A percentile compares a stretch with the other conserved stretches of the same genome.
phyloP scores from a whole-genome alignment of 2,888 invertebrate genomes.

The Thumatha senex region DNA sequence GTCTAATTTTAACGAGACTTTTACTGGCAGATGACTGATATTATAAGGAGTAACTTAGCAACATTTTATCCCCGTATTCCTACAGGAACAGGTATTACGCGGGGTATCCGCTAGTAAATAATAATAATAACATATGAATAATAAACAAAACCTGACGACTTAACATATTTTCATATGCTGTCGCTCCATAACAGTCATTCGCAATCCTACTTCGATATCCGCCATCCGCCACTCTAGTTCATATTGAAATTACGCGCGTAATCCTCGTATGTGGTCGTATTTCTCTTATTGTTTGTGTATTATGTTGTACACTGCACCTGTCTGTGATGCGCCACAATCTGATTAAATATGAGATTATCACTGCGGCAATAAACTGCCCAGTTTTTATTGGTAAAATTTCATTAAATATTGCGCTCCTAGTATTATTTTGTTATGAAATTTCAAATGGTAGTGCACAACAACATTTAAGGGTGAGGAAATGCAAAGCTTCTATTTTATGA shows the following conservation, averaged over 20 bases:
- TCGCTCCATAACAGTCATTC: slow-evolving; percentile 3
- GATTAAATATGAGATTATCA: not conserved
- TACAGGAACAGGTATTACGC: too few species aligned
- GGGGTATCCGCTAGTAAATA: too few species aligned
- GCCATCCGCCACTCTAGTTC: slow-evolving; percentile 19
- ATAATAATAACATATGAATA: too few species aligned
- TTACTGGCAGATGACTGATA: too few species aligned
- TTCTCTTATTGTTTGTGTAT: slow-evolving; percentile 15
- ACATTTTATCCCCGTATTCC: too few species aligned
- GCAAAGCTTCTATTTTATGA: too few species aligned
- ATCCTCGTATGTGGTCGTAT: slow-evolving; percentile 17
- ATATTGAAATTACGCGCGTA: slow-evolving; percentile 37
- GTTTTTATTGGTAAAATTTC: not conserved
- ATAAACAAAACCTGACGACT: too few species aligned
- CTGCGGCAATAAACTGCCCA: not conserved
- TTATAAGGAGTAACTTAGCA: too few species aligned
- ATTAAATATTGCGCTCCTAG: too few species aligned
- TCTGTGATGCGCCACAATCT: not conserved
- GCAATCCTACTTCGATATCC: slow-evolving; percentile 10
- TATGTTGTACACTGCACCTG: slow-evolving; percentile 6
- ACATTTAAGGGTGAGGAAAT: too few species aligned
- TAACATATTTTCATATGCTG: not conserved
- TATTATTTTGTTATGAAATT: not conserved
- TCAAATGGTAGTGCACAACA: too few species aligned
- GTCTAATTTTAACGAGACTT: too few species aligned